Evolutionary conservation across 1,140 invertebrate genomes (phyloP).

Genomic region (Wasmannia auropunctata): DNA sequence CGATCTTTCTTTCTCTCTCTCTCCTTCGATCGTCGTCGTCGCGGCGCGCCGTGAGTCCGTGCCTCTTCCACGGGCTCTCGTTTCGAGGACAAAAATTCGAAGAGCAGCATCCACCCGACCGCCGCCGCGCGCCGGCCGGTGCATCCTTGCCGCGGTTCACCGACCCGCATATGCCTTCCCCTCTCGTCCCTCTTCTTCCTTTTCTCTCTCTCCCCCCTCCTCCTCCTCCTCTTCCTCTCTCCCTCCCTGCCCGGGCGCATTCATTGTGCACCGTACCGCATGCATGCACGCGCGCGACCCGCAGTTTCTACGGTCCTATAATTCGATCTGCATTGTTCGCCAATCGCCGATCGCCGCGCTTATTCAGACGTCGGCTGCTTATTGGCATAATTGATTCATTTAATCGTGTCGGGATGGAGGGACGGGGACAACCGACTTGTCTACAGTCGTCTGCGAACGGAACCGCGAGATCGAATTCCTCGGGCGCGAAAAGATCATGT

Average conservation of each 20-base stretch:
- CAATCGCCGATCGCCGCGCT: conserved; percentile 63
- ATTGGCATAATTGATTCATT: conserved; percentile 83
- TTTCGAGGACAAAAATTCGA: conserved; percentile 69
- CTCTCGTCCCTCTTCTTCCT: background rate
- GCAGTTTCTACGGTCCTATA: conserved; percentile 71
- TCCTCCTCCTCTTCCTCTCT: background rate
- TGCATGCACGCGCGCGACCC: conserved; percentile 63
- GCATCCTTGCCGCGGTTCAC: conserved; percentile 72
- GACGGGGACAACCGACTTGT: conserved; percentile 66
- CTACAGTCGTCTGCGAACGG: conserved; percentile 1
- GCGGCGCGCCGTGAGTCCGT: no score
- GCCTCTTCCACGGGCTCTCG: conserved; percentile 24
- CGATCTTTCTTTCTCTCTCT: no score
- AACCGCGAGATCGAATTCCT: conserved; percentile 23
- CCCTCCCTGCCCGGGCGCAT: conserved; percentile 43
- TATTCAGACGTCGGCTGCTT: conserved; percentile 71
- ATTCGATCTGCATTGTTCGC: conserved; percentile 80
- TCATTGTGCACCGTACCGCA: conserved; percentile 60
- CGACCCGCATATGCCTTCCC: conserved; percentile 65
- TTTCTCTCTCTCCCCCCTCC: background rate
- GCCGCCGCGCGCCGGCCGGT: no score
- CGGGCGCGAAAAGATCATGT: background rate
- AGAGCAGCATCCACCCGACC: conserved; percentile 65
- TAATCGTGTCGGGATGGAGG: conserved; percentile 71
- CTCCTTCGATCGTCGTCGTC: no score